Evolutionary conservation across 2,888 invertebrate species (phyloP), one percentile per base, ranked within the genome.

Genomic region (Chironomus tentans): DNA sequence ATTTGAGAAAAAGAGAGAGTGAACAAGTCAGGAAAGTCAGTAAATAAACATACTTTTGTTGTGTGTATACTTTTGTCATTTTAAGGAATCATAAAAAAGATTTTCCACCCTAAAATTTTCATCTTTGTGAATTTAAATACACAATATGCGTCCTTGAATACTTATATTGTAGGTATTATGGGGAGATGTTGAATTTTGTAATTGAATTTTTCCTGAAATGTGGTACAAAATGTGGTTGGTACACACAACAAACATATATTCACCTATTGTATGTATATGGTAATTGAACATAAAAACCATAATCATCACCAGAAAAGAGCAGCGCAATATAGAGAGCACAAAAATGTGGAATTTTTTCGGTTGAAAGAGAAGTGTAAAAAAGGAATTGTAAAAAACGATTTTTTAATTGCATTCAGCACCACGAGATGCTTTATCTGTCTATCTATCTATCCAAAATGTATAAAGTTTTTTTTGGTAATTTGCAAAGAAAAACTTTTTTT

Each of bases 151-250:
- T 15, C 68, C 68, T 68, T 68, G 68, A 46, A n/a, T 68, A 65
- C 18, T n/a, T 22, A 22, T 18, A 18, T 15, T 56, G 56, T 56
- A 56, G 65, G 65, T 65, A 24, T 21, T 38, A 38, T 38, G 13
- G 21, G 65, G 21, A 13, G 24, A 24, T 56, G 65, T 65, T 65
- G 65, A 21, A 65, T 68, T 15, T 68, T 68, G 68, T 68, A 68
- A 68, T 68, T 68, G 68, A 68, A 68, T 68, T 68, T 65, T 46
- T 68, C 68, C 15, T 46, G 68, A 68, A 65, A 68, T 68, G 68
- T 68, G 65, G 65, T 65, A 68, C n/a, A 38, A 22, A 48, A 65
- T 74, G 65, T 74, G 65, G 68, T 68, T 74, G 38, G 74, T 68
- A 61, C 74, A 74, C 48, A 73, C 15, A 15, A 68, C 46, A 46